Conservation (phyloP, 1,140 invertebrate species). For the Polypedilum vanderplanki region DNA sequence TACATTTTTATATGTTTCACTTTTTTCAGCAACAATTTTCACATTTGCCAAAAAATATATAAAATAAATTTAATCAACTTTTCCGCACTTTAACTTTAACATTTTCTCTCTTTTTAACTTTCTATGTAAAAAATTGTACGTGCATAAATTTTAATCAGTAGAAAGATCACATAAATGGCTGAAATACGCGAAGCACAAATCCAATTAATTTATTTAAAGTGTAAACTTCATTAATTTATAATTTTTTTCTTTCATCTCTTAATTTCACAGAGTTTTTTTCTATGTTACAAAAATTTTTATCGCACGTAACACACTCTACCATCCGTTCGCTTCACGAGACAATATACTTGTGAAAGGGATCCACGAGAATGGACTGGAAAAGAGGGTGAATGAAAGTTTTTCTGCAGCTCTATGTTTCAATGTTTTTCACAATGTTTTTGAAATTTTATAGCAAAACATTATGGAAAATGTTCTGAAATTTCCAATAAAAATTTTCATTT, state of each 20-base stretch:
- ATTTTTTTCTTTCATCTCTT: background rate
- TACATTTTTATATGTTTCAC: background rate
- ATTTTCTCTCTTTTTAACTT: background rate
- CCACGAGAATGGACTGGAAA: background rate
- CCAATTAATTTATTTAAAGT: background rate
- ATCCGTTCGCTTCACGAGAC: constrained; percentile 25
- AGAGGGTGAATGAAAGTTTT: constrained; percentile 11
- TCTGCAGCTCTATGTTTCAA: background rate
- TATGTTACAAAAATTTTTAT: background rate
- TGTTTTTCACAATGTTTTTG: background rate
- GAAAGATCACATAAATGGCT: background rate
- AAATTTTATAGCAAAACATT: background rate
- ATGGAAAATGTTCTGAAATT: background rate
- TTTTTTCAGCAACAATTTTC: constrained; percentile 14
- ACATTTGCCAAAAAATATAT: no score
- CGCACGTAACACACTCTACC: background rate
- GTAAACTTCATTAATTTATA: background rate
- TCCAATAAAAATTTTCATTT: background rate
- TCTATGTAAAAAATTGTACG: background rate
- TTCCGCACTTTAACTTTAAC: background rate
- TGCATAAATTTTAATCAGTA: constrained; percentile 13
- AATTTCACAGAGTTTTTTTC: background rate
- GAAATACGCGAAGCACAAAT: background rate
- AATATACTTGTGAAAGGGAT: background rate
- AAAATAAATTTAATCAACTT: constrained; percentile 6